Conservation (phyloP, 2,113 vertebrate species). For the Calonectris borealis region DNA sequence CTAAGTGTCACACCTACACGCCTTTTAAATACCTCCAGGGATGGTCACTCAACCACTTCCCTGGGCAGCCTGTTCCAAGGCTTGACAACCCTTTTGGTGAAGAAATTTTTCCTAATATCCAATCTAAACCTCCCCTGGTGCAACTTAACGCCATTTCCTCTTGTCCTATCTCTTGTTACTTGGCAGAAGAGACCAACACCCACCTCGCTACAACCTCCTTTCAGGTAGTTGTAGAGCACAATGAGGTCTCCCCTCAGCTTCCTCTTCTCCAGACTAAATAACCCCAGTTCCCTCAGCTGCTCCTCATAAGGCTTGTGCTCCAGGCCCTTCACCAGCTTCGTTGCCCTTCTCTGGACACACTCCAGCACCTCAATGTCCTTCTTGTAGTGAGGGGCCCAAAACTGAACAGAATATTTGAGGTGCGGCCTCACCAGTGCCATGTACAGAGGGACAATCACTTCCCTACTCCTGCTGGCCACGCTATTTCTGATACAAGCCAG, state of each 20-base stretch:
- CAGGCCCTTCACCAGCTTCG: background rate
- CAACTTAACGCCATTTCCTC: background rate
- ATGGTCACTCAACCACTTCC: background rate
- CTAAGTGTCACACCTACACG: rapidly evolving
- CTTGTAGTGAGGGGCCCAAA: background rate
- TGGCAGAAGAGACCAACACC: background rate
- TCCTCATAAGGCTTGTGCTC: background rate
- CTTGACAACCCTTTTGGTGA: background rate
- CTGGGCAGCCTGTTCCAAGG: no score
- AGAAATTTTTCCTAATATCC: background rate
- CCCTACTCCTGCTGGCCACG: background rate
- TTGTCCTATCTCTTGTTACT: background rate
- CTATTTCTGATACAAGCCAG: background rate
- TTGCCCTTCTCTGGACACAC: background rate
- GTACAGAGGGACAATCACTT: background rate
- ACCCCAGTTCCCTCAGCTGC: background rate
- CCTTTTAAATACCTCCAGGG: background rate
- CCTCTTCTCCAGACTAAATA: background rate
- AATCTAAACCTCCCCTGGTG: background rate
- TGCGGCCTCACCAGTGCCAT: background rate
- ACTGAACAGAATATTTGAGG: background rate
- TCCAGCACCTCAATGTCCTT: background rate
- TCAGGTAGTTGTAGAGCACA: background rate
- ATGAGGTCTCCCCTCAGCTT: background rate
- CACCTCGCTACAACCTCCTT: background rate